Conservation (phyloP, 1,140 invertebrate species). For the Drosophila nasuta region DNA sequence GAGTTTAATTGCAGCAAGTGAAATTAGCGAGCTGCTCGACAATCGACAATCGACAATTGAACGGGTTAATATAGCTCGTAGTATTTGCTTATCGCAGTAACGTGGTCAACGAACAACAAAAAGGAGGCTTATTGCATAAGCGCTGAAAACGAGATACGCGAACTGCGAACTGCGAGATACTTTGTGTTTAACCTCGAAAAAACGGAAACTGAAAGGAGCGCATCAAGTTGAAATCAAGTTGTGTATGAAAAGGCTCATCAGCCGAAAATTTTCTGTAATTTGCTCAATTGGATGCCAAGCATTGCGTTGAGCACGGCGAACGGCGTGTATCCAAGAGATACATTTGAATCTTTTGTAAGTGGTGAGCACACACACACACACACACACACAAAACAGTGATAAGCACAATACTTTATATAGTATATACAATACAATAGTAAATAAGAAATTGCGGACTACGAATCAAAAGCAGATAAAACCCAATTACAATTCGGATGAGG, state of each 20-base stretch:
- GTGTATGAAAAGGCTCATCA: conserved; percentile 71
- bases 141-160: background rate
- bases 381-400: background rate
- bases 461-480: conserved; percentile 57
- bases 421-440: conserved; percentile 5
- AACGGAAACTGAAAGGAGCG: background rate
- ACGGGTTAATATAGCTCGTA: background rate
- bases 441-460: conserved; percentile 6
- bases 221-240: conserved; percentile 14
- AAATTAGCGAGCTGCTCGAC: background rate
- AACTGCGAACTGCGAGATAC: background rate
- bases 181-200: conserved; percentile 50
- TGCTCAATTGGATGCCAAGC: conserved; percentile 70
- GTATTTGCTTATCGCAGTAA: conserved; percentile 3
- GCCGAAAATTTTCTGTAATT: conserved; percentile 77
- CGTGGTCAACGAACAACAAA: background rate
- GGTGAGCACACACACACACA: conserved; percentile 23
- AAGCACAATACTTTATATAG: conserved; percentile 8
- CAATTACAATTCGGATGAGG: conserved; percentile 39
- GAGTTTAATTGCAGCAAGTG: conserved; percentile 1
- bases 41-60: conserved; percentile 1
- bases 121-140: conserved; percentile 47
- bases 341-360: conserved; percentile 65
- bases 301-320: conserved; percentile 26
- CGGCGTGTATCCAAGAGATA: conserved; percentile 73